Evolutionary conservation across 2,888 invertebrate genomes (phyloP).

Genomic region (Pantelozetes paolii): DNA sequence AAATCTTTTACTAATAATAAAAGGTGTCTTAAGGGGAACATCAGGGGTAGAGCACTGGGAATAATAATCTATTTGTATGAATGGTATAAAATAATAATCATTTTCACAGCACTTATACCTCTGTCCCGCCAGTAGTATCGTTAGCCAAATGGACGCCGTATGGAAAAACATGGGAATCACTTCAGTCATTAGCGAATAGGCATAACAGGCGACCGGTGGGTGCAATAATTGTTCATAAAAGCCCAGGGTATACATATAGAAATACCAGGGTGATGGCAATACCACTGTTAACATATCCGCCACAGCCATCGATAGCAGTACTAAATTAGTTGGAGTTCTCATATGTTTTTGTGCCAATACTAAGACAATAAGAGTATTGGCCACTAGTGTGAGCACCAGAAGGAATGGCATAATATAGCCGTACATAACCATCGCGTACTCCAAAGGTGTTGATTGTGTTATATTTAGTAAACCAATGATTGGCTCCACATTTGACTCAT

Average conservation of each 20-base stretch:
- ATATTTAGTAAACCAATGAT: conserved; percentile 43
- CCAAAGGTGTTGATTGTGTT: conserved; percentile 56
- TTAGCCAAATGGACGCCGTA: conserved; percentile 89
- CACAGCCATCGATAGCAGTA: conserved; percentile 87
- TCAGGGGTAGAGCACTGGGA: too few relatives aligned
- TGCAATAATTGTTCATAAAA: conserved; percentile 75
- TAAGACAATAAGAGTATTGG: conserved; percentile 85
- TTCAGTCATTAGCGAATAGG: conserved; percentile 61
- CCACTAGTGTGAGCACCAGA: conserved; percentile 77
- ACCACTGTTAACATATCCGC: conserved; percentile 89
- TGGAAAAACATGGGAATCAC: conserved; percentile 77
- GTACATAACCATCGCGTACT: conserved; percentile 66
- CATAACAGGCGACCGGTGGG: conserved; percentile 70
- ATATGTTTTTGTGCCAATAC: conserved; percentile 84
- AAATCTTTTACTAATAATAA: too few relatives aligned
- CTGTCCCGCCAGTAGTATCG: conserved; percentile 82
- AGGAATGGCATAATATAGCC: conserved; percentile 78
- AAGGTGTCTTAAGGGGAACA: too few relatives aligned
- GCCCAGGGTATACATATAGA: conserved; percentile 82
- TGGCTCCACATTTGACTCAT: neutral
- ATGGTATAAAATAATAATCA: too few relatives aligned
- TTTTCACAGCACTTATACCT: conserved; percentile 62
- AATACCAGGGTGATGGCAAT: conserved; percentile 82
- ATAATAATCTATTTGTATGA: too few relatives aligned
- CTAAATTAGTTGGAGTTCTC: conserved; percentile 83